phyloP scores from a whole-genome alignment of 1,140 invertebrate genomes.

The Drosophila simulans region DNA sequence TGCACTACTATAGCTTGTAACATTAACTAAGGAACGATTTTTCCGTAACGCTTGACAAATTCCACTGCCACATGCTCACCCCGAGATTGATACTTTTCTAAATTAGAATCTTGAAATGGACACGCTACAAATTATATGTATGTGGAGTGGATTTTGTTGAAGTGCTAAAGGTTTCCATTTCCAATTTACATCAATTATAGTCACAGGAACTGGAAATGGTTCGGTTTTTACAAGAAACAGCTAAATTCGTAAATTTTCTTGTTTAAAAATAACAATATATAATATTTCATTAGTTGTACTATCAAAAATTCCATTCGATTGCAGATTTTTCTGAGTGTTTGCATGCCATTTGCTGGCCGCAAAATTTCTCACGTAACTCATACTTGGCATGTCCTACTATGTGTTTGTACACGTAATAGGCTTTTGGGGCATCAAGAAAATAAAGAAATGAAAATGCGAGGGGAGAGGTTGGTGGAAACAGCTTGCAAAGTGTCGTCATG shows the following conservation, averaged over 20 bases:
- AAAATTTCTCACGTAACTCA: slow-evolving; percentile 44
- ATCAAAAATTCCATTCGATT: not conserved
- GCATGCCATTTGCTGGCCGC: slow-evolving; percentile 23
- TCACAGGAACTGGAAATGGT: not conserved
- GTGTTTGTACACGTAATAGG: slow-evolving; percentile 37
- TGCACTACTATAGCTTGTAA: slow-evolving; percentile 63
- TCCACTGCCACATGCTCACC: slow-evolving; percentile 63
- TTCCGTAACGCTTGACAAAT: slow-evolving; percentile 84
- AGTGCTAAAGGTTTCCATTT: not conserved
- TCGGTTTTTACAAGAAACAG: too few species aligned
- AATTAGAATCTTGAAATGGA: slow-evolving; percentile 37
- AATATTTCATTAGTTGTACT: too few species aligned
- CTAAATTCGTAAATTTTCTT: too few species aligned
- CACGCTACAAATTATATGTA: slow-evolving; percentile 30
- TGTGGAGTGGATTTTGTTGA: slow-evolving; percentile 6
- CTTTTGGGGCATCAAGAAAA: slow-evolving; percentile 32
- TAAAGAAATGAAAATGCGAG: not conserved
- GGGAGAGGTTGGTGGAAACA: not conserved
- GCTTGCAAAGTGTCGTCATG: slow-evolving; percentile 44
- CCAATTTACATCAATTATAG: not conserved
- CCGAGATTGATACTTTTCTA: slow-evolving; percentile 55
- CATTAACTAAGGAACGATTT: slow-evolving; percentile 73
- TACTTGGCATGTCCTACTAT: slow-evolving; percentile 22
- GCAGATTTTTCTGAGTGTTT: slow-evolving; percentile 8
- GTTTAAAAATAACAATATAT: too few species aligned